Percentiles rank a stretch among this genome's conserved stretches.
Conservation (phyloP, 1,140 invertebrate species). For the Orussus abietinus region DNA sequence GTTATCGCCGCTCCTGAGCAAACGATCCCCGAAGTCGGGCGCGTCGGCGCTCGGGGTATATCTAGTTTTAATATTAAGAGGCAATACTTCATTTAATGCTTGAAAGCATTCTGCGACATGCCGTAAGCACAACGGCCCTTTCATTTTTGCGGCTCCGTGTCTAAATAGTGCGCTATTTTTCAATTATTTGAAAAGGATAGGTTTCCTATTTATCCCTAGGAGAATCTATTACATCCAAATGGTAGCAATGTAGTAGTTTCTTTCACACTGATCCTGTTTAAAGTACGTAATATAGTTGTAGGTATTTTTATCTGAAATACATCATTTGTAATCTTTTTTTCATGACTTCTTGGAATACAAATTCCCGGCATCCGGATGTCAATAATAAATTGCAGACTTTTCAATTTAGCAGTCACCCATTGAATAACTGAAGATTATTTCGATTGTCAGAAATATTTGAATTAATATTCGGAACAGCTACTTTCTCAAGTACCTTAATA, state of each 20-base stretch:
- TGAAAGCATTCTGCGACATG: slow-evolving; percentile 51
- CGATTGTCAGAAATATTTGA: too few species aligned
- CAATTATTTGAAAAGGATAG: slow-evolving; percentile 30
- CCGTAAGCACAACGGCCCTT: slow-evolving; percentile 34
- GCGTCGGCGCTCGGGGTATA: too few species aligned
- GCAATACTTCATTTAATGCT: slow-evolving; percentile 46
- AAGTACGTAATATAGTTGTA: slow-evolving; percentile 55
- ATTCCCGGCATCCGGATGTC: too few species aligned
- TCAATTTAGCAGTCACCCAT: too few species aligned
- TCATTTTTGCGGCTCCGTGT: slow-evolving; percentile 31
- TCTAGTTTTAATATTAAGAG: slow-evolving; percentile 65
- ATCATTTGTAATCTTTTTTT: too few species aligned
- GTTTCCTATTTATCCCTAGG: slow-evolving; percentile 25
- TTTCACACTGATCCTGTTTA: too few species aligned
- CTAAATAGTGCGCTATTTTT: slow-evolving; percentile 23
- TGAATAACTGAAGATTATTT: too few species aligned
- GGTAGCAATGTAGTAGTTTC: slow-evolving; percentile 64
- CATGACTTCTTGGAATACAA: too few species aligned
- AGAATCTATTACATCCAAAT: slow-evolving; percentile 65
- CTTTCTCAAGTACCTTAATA: slow-evolving; percentile 20
- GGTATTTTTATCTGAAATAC: slow-evolving; percentile 50
- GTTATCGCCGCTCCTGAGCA: too few species aligned
- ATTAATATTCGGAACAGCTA: slow-evolving; percentile 20
- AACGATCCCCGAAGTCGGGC: too few species aligned
- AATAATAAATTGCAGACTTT: too few species aligned